Evolutionary conservation across 2,797 vertebrate species (phyloP), one percentile per base, ranked within the genome.

Genomic region (Crenichthys baileyi): DNA sequence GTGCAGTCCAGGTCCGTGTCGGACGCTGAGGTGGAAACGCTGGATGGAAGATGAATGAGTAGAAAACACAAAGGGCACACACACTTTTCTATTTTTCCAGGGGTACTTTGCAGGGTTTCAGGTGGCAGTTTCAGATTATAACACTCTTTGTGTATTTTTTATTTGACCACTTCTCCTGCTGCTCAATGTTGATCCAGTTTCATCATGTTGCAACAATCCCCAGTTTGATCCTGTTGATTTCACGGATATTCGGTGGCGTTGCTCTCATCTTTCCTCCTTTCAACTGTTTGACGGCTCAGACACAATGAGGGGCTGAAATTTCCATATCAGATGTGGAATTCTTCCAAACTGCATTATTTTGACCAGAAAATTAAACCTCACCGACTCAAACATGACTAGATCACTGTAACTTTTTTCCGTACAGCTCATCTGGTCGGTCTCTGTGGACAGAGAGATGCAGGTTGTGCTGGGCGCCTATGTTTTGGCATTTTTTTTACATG

Each of bases 1-100:
- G 78, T 29, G 74, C 3, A 83, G 55, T 51, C 1, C 84, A 85
- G 84, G 79, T 89, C 72, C 80, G 46, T 0, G 78, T 22, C 1
- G 88, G 88, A 79, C 2, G 76, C 79, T 77, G 84, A 44, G 5
- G 81, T 50, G 8, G 79, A 78, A 84, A 80, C 22, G 81, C 58
- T 0, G 0, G 60, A 67, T 0, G 46, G 48, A 48, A 63, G 75
- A 53, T 16, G 74, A 86, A 80, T 12, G 65, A 82, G 61, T 85
- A 83, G 86, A 48, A 29, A 73, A 44, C 77, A 71, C 29, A 79
- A 70, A 78, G 48, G 41, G 44, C 51, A 79, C 72, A 78, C 75
- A 79, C 76, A 84, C 24, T 20, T 55, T 77, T 46, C 12, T 46
- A 51, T 55, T 15, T 82, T 73, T 78, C 79, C 58, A 80, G 68